phyloP scores from a whole-genome alignment of 2,113 vertebrate genomes.

The Vireo altiloquus region DNA sequence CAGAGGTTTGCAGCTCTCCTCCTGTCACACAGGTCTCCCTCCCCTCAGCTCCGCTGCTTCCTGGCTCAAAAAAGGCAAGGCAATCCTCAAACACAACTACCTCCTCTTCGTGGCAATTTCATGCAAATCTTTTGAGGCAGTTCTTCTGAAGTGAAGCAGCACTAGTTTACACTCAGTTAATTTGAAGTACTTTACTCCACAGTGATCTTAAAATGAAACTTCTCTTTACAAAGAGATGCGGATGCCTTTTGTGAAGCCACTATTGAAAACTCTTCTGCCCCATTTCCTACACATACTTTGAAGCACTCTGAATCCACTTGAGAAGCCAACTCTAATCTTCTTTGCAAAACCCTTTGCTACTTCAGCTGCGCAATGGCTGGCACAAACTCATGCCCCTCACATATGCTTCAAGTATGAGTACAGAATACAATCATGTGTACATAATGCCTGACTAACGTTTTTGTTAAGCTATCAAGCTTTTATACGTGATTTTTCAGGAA shows the following conservation, averaged over 20 bases:
- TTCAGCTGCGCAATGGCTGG: neutral
- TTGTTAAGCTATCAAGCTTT: neutral
- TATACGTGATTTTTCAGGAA: neutral
- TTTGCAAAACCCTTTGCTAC: neutral
- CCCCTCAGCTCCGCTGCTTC: neutral
- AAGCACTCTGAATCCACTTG: neutral
- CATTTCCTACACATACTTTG: neutral
- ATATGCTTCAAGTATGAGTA: rapidly evolving
- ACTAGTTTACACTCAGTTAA: neutral
- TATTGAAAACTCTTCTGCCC: neutral
- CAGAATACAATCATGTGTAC: neutral
- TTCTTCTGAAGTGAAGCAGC: neutral
- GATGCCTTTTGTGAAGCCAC: neutral
- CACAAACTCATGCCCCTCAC: neutral
- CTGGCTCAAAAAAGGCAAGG: neutral
- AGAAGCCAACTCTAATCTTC: neutral
- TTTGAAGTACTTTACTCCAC: neutral
- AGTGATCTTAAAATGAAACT: neutral
- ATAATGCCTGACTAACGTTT: neutral
- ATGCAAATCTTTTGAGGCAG: neutral
- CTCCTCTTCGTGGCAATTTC: neutral
- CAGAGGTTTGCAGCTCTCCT: neutral
- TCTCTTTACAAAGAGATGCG: neutral
- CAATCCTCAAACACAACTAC: neutral
- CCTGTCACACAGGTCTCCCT: neutral